A percentile compares a stretch with the other conserved stretches of the same genome.
phyloP scores from a whole-genome alignment of 2,113 vertebrate species.

The Elephas maximus region DNA sequence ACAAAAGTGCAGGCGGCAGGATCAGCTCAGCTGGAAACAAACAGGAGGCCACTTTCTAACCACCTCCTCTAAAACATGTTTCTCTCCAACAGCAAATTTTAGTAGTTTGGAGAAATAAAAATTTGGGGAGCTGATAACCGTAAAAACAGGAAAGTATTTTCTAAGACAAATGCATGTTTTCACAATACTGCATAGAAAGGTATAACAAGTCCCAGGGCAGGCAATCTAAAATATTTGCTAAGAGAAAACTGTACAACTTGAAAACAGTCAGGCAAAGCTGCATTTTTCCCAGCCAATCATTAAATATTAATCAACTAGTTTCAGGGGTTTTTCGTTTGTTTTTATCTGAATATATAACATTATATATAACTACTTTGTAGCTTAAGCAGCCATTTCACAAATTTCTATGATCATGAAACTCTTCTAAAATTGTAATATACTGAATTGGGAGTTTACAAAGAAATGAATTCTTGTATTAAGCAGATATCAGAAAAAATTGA shows the following conservation, averaged over 20 bases:
- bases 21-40: neutral
- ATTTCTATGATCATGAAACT: neutral
- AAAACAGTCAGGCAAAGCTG: slow-evolving; percentile 50
- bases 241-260: slow-evolving; percentile 52
- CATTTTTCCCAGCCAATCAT: slow-evolving; percentile 69
- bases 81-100: neutral
- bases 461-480: neutral
- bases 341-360: neutral
- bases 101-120: slow-evolving; percentile 42
- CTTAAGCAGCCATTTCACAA: slow-evolving; percentile 21
- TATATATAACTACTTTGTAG: neutral
- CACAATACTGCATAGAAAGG: neutral
- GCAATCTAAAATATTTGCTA: neutral
- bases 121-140: neutral
- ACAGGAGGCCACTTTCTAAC: neutral
- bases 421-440: neutral
- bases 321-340: neutral
- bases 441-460: neutral
- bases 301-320: slow-evolving; percentile 79
- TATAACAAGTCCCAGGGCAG: neutral
- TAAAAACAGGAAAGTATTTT: slow-evolving; percentile 53
- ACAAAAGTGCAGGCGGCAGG: neutral
- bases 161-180: slow-evolving; percentile 50
- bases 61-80: rapidly evolving
- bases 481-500: neutral